Conservation (phyloP, 2,797 vertebrate species). For the Falco novaeseelandiae region DNA sequence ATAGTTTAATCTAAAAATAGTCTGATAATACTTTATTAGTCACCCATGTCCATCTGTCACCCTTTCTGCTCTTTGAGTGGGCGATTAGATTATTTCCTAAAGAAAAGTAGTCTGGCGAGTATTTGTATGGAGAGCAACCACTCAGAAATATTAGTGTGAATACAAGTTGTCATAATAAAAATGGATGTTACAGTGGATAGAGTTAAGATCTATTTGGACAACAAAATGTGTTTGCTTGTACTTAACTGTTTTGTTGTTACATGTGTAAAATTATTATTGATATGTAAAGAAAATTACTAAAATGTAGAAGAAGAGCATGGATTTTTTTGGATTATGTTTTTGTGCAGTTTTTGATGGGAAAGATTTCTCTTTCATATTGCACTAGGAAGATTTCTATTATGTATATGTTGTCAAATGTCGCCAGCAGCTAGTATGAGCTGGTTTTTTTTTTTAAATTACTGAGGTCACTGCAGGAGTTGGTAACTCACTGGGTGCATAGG, state of each 20-base stretch:
- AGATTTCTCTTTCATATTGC: background rate
- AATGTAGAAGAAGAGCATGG: background rate
- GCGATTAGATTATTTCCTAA: background rate
- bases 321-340: background rate
- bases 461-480: background rate
- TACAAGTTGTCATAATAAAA: background rate
- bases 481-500: background rate
- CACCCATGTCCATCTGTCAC: slow-evolving; percentile 4
- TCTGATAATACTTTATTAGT: slow-evolving; percentile 3
- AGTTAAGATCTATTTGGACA: background rate
- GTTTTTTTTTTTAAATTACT: background rate
- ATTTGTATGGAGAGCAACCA: background rate
- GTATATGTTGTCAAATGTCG: background rate
- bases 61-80: slow-evolving; percentile 2
- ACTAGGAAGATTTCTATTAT: background rate
- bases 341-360: background rate
- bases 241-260: background rate
- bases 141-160: background rate
- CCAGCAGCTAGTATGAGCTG: background rate
- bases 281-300: background rate
- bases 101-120: background rate
- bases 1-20: slow-evolving; percentile 38
- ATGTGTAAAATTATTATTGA: background rate
- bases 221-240: background rate
- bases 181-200: background rate